A percentile compares a stretch with the other conserved stretches of the same genome.
phyloP scores from a whole-genome alignment of 2,888 invertebrate species.

The Plagiodera versicolora region DNA sequence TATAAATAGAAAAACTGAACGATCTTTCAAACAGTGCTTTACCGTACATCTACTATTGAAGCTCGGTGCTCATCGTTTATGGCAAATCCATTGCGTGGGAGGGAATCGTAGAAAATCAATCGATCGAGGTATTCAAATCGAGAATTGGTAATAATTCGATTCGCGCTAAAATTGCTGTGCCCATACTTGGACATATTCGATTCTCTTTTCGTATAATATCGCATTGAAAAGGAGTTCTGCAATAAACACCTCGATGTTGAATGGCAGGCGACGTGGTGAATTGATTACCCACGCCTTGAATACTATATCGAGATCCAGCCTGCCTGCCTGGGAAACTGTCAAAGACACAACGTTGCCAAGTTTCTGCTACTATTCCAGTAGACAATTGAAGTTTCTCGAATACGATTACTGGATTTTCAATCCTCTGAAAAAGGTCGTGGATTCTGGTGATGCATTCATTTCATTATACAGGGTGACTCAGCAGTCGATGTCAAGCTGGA shows the following conservation, averaged over 20 bases:
- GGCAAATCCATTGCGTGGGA: background rate
- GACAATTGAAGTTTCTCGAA: background rate
- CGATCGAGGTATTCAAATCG: background rate
- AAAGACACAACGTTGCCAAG: background rate
- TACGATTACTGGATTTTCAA: too few relatives aligned
- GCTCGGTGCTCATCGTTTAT: background rate
- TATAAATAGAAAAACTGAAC: too few relatives aligned
- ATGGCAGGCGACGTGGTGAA: slow-evolving; percentile 4
- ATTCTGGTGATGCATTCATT: too few relatives aligned
- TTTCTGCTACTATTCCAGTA: background rate
- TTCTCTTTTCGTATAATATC: slow-evolving; percentile 1
- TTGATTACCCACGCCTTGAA: background rate
- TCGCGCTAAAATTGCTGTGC: background rate
- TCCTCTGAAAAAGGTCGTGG: too few relatives aligned
- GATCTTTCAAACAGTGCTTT: too few relatives aligned
- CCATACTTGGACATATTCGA: slow-evolving; percentile 11
- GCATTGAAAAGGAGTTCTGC: slow-evolving; percentile 9
- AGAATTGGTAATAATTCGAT: background rate
- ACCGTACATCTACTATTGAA: background rate
- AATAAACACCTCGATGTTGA: slow-evolving; percentile 14
- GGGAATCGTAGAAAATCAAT: background rate
- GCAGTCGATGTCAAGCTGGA: too few relatives aligned
- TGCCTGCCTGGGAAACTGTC: background rate
- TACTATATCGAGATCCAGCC: slow-evolving; percentile 1
- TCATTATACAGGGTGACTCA: too few relatives aligned